Evolutionary conservation across 2,113 vertebrate genomes (phyloP).

Genomic region (Chaetodon auriga): DNA sequence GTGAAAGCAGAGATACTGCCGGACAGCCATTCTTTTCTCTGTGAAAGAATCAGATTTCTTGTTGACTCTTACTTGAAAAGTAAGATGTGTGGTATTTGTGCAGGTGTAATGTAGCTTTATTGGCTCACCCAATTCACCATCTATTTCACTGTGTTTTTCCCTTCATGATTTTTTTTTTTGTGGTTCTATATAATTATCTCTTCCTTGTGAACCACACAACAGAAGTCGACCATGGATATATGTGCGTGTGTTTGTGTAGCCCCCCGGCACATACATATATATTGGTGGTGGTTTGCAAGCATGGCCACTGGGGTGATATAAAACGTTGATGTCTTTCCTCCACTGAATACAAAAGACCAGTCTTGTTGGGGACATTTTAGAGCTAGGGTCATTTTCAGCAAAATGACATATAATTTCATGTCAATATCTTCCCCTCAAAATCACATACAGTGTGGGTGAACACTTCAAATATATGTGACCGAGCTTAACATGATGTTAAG

Average conservation of each 20-base stretch:
- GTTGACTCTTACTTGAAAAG: not conserved
- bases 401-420: not conserved
- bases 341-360: not conserved
- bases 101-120: not conserved
- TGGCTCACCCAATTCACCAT: not conserved
- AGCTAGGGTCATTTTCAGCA: too few species aligned
- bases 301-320: not conserved
- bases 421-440: not conserved
- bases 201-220: not conserved
- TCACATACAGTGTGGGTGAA: not conserved
- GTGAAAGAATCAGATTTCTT: not conserved
- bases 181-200: too few species aligned
- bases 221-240: not conserved
- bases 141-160: not conserved
- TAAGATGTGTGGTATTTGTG: not conserved
- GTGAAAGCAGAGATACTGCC: not conserved
- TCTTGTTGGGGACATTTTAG: not conserved
- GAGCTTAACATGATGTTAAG: constrained; percentile 18
- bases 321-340: not conserved
- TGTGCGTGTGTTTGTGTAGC: too few species aligned
- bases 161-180: too few species aligned
- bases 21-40: not conserved
- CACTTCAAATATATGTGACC: not conserved
- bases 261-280: not conserved
- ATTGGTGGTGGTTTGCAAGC: not conserved